Base-by-base conservation (phyloP, 2,113 vertebrate species). In the Notothenia coriiceps region DNA sequence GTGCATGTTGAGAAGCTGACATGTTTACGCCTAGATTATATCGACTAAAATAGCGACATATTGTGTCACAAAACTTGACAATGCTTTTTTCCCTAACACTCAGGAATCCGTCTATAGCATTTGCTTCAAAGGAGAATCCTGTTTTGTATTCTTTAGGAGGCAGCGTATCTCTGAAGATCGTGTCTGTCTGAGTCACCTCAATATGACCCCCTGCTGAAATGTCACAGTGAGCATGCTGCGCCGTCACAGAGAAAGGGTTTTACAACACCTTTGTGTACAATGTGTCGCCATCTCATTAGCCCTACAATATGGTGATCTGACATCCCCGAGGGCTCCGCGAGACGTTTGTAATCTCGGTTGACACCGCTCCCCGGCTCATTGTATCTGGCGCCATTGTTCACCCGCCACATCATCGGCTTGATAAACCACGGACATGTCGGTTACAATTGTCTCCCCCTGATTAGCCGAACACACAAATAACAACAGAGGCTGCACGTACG, bases 391-490 rank as follows among this genome's bases (percentile, higher is more conserved):
- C 79, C 85, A 92, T 94, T 93, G 92, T 93, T 90, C 77, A 80
- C 49, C 74, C 88, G 89, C 88, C 89, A 86, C 91, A 91, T 92
- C 92, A 88, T 83, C 64, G 83, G 70, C 91, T 61, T 91, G 92
- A 92, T 93, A 90, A 93, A 85, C 91, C 87, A 70, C 86, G 84
- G 86, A 94, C 89, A 82, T 87, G 93, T 88, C 93, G 83, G 83
- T 87, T 91, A 89, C 87, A 93, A 92, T 85, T 52, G 83, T 52
- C 87, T 80, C 50, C 70, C 52, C 46, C 74, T 90, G 90, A 93
- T 93, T 92, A 93, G 91, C 88, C n/a, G 54, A 14, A 85, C 29
- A n/a, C 20, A 8, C 70, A 74, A 74, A 78, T 68, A 84, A 74
- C 60, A 75, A 66, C 49, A n/a, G 10, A 12, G 52, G 40, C 1